Evolutionary conservation across 2,888 invertebrate genomes (phyloP).

Genomic region (Patella caerulea): DNA sequence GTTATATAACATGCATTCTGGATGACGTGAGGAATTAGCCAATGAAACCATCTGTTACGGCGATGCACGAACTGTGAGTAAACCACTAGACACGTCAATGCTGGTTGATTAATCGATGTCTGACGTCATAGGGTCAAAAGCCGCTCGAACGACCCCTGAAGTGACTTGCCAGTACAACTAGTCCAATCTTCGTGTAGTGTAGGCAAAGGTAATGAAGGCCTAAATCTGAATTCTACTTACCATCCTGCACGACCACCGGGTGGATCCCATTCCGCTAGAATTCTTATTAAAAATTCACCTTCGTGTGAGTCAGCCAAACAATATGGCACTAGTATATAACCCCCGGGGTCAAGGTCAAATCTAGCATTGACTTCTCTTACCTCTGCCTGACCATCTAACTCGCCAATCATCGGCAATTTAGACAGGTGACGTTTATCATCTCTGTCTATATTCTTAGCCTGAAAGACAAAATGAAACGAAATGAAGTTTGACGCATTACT

Average conservation of each 20-base stretch:
- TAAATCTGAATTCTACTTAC: conserved; percentile 37
- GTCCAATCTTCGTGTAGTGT: too few relatives aligned
- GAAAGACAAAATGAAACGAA: conserved; percentile 10
- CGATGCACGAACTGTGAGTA: too few relatives aligned
- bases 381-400: conserved; percentile 51
- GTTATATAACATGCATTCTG: too few relatives aligned
- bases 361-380: conserved; percentile 56
- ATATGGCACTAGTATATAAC: conserved; percentile 65
- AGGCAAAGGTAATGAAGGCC: too few relatives aligned
- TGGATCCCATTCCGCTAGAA: conserved; percentile 57
- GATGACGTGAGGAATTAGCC: too few relatives aligned
- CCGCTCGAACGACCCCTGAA: too few relatives aligned
- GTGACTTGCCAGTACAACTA: too few relatives aligned
- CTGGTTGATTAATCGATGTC: too few relatives aligned
- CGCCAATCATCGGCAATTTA: conserved; percentile 52
- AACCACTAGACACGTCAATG: too few relatives aligned
- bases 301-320: conserved; percentile 53
- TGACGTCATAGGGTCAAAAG: too few relatives aligned
- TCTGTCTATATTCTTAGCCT: conserved; percentile 59
- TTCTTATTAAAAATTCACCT: conserved; percentile 62
- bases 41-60: too few relatives aligned
- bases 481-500: too few relatives aligned
- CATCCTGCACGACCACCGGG: conserved; percentile 59
- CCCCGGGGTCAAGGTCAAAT: conserved; percentile 64
- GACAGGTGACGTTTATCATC: conserved; percentile 60